Conservation (phyloP, 2,888 invertebrate species). For the Sinhomidia bicolor region DNA sequence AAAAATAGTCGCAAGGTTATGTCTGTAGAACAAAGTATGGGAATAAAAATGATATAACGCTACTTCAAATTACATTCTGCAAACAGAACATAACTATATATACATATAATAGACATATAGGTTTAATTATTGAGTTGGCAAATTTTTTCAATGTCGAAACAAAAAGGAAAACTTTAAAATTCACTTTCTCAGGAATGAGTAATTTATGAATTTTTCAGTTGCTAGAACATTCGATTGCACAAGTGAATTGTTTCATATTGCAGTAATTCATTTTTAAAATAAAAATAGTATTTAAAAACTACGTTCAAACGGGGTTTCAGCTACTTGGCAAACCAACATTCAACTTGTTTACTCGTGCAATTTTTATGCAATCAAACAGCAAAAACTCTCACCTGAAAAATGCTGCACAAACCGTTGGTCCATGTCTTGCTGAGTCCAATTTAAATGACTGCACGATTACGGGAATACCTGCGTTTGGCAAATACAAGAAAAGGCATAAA, state of each 20-base stretch:
- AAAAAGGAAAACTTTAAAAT: constrained; percentile 35
- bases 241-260: no score
- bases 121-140: neutral
- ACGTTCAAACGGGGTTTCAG: no score
- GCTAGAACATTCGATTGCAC: no score
- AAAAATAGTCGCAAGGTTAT: constrained; percentile 30
- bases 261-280: no score
- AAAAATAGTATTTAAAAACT: no score
- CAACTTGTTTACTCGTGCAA: no score
- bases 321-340: no score
- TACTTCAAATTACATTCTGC: neutral
- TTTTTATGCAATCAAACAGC: no score
- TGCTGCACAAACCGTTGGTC: constrained; percentile 58
- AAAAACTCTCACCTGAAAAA: constrained; percentile 47
- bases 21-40: neutral
- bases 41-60: neutral
- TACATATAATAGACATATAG: neutral
- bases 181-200: neutral
- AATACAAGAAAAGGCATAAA: neutral
- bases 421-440: constrained; percentile 54
- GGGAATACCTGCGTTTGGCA: constrained; percentile 48
- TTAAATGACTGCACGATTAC: constrained; percentile 56
- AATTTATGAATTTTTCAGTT: neutral
- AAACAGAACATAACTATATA: neutral
- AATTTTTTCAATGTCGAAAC: neutral